A percentile compares a stretch with the other conserved stretches of the same genome.
Evolutionary conservation across 2,888 invertebrate genomes (phyloP).

Genomic region (Nasonovia ribisnigri): DNA sequence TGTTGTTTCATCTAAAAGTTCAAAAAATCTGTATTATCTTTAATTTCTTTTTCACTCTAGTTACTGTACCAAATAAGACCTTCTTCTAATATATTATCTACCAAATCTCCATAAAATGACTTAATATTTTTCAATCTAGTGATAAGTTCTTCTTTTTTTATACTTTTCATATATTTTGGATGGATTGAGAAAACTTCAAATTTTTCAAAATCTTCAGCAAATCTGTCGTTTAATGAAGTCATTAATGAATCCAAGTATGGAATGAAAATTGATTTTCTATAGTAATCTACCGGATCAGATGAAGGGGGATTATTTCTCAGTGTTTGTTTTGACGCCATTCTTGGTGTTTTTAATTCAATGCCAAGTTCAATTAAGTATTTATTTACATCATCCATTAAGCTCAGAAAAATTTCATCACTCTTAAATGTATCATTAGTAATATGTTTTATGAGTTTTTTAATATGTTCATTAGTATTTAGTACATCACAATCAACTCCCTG

Average conservation of each 20-base stretch:
- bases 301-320: neutral
- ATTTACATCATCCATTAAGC: constrained; percentile 1
- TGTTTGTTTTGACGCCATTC: neutral
- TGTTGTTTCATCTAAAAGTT: neutral
- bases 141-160: neutral
- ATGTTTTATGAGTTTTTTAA: neutral
- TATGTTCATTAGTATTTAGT: neutral
- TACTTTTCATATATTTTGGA: neutral
- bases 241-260: neutral
- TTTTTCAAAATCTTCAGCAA: neutral
- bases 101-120: neutral
- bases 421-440: neutral
- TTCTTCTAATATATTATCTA: neutral
- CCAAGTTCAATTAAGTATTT: neutral
- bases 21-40: neutral
- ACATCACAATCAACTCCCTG: constrained; percentile 18
- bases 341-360: neutral
- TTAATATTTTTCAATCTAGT: neutral
- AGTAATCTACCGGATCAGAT: neutral
- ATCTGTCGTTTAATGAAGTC: neutral
- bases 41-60: neutral
- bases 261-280: constrained; percentile 9
- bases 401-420: neutral
- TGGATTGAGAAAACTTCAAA: neutral
- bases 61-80: neutral